phyloP scores from a whole-genome alignment of 2,797 vertebrate species.

The Lepus townsendii region DNA sequence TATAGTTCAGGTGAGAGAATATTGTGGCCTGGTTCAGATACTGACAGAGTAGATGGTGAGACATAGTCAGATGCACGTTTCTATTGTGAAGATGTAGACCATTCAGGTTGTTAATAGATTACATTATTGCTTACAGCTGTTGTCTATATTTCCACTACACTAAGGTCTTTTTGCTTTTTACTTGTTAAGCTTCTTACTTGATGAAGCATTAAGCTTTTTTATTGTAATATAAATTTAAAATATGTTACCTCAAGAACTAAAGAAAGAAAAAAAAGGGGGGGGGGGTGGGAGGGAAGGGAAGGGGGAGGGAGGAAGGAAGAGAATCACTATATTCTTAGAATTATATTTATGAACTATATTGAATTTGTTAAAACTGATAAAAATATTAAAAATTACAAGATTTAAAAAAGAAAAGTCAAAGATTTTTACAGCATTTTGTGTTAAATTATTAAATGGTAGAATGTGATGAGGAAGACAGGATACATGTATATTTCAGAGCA shows the following conservation, averaged over 20 bases:
- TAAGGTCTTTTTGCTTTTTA: too few relatives aligned
- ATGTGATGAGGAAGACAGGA: not conserved
- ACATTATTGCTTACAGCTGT: too few relatives aligned
- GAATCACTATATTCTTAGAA: too few relatives aligned
- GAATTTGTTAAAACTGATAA: too few relatives aligned
- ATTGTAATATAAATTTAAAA: too few relatives aligned
- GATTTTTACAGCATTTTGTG: not conserved
- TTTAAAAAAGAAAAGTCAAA: constrained; percentile 19
- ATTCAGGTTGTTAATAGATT: not conserved
- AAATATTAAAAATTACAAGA: too few relatives aligned
- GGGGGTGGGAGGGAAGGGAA: not conserved
- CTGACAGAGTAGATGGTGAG: not conserved
- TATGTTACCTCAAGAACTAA: too few relatives aligned
- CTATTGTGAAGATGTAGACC: not conserved
- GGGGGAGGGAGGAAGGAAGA: too few relatives aligned
- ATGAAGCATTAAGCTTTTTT: too few relatives aligned
- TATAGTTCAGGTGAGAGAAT: not conserved
- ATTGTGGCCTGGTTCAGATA: not conserved
- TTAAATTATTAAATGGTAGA: not conserved
- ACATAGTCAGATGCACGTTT: not conserved
- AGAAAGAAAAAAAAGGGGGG: not conserved
- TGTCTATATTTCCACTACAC: too few relatives aligned
- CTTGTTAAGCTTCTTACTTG: too few relatives aligned
- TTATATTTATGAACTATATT: too few relatives aligned
- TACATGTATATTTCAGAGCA: not conserved